A percentile compares a stretch with the other conserved stretches of the same genome.
Evolutionary conservation across 64 coral and sea anemone species (phyloP).

Genomic region (Astreopora myriophthalma): DNA sequence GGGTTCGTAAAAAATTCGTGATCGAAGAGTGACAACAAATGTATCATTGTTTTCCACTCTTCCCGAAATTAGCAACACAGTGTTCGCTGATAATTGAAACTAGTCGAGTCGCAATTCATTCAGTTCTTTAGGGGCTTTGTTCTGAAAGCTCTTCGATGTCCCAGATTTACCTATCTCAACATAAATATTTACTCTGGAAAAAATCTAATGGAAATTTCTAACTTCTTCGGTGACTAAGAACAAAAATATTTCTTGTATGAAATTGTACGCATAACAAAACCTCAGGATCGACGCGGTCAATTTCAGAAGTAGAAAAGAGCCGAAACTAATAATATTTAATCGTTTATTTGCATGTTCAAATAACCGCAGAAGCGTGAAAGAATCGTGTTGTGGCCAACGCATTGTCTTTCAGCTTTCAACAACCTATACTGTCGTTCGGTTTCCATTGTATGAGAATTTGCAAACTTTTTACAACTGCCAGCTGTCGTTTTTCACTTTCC

Average conservation of each 20-base stretch:
- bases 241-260: constrained; percentile 2
- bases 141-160: not conserved
- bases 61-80: not conserved
- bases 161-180: not conserved
- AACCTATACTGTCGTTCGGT: not conserved
- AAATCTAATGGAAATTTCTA: not conserved
- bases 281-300: not conserved
- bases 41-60: not conserved
- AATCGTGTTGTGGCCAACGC: not conserved
- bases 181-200: not conserved
- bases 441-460: no score
- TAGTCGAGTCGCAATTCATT: no score
- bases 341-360: not conserved
- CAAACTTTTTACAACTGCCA: not conserved
- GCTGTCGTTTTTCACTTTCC: not conserved
- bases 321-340: not conserved
- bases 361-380: not conserved
- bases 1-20: not conserved
- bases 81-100: not conserved
- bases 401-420: not conserved
- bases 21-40: not conserved
- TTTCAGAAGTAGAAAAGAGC: not conserved
- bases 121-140: no score
- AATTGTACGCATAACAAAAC: not conserved
- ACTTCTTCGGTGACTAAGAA: not conserved